Conservation (phyloP, 1,140 invertebrate species). For the Papilio aristodemus region DNA sequence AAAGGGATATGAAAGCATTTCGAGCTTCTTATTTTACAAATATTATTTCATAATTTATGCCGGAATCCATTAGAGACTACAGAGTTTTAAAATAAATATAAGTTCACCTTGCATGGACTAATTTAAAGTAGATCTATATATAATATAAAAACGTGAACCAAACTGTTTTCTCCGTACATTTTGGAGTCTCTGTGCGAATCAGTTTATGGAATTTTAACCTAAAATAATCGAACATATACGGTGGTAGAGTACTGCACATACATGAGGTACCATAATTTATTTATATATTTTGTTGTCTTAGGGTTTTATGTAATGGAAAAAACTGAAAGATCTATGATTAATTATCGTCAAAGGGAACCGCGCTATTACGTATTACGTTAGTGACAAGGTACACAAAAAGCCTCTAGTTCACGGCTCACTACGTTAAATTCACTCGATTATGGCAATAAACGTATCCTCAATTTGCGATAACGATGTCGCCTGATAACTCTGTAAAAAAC, state of each 20-base stretch:
- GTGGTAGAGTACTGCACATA: too few relatives aligned
- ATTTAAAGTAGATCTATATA: too few relatives aligned
- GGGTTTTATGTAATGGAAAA: not conserved
- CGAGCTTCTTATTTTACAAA: not conserved
- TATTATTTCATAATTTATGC: not conserved
- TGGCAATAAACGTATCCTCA: slow-evolving; percentile 25
- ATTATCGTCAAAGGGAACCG: slow-evolving; percentile 15
- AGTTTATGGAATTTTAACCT: too few relatives aligned
- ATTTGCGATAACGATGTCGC: slow-evolving; percentile 29
- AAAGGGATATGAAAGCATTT: not conserved
- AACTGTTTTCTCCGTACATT: too few relatives aligned
- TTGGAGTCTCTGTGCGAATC: too few relatives aligned
- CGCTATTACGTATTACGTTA: slow-evolving; percentile 9
- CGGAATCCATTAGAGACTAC: not conserved
- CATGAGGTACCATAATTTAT: too few relatives aligned
- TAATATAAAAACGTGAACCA: too few relatives aligned
- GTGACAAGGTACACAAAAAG: not conserved
- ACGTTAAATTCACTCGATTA: slow-evolving; percentile 22
- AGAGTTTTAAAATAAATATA: too few relatives aligned
- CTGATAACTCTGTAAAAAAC: slow-evolving; percentile 18
- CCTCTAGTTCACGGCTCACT: slow-evolving; percentile 24
- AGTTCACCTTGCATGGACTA: too few relatives aligned
- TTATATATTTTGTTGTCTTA: not conserved
- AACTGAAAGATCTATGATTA: slow-evolving; percentile 2
- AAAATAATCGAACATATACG: too few relatives aligned